These are phyloP conservation scores for Ceratosolen fusciceps DNA, from an alignment of 1,140 invertebrate species.

Conservation along the genomic window DNA sequence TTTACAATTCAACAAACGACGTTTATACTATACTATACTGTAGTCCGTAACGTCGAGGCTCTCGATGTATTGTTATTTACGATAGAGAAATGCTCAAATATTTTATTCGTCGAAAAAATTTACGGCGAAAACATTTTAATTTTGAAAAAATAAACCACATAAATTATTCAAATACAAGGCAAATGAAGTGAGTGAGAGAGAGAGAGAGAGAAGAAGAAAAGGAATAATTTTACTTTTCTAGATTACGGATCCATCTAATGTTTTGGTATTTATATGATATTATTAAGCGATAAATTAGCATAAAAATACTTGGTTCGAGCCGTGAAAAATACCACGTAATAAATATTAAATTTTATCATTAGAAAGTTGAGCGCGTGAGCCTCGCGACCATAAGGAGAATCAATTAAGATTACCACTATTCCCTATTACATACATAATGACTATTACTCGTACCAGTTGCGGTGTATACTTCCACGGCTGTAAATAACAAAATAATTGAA, in stretches of 20 bases:
- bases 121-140: background rate
- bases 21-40: too few species aligned
- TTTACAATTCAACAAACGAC: background rate
- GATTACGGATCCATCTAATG: constrained; percentile 1
- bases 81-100: background rate
- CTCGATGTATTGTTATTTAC: background rate
- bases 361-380: too few species aligned
- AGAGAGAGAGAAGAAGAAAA: background rate
- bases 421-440: too few species aligned
- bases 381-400: background rate
- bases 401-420: constrained; percentile 18
- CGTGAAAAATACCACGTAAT: constrained; percentile 33
- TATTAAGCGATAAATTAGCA: constrained; percentile 12
- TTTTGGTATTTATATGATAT: background rate
- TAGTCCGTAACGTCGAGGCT: too few species aligned
- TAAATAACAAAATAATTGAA: too few species aligned
- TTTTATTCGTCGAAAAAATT: background rate
- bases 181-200: too few species aligned
- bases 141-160: constrained; percentile 5
- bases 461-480: too few species aligned
- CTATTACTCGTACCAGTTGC: too few species aligned
- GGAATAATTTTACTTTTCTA: background rate
- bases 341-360: constrained; percentile 27
- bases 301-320: background rate
- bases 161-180: constrained; percentile 23